phyloP scores from a whole-genome alignment of 1,140 invertebrate species.

The Aethina tumida region DNA sequence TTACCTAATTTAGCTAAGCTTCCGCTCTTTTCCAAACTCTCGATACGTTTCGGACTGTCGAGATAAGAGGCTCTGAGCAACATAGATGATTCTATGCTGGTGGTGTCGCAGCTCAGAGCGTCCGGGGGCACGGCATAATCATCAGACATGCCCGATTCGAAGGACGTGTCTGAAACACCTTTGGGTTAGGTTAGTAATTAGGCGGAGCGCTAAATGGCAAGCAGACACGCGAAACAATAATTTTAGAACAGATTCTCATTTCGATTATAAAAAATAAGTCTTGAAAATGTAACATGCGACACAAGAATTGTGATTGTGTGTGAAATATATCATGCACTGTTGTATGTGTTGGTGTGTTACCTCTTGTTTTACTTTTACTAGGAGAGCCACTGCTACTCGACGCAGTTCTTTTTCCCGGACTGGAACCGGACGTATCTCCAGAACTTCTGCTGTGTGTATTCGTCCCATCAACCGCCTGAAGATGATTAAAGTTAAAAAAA shows the following conservation, averaged over 20 bases:
- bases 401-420: conserved; percentile 64
- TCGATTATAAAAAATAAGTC: too few species aligned
- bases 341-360: conserved; percentile 34
- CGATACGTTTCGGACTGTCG: conserved; percentile 62
- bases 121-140: conserved; percentile 95
- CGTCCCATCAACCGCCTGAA: conserved; percentile 32
- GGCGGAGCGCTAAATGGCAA: too few species aligned
- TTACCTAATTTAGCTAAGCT: conserved; percentile 80
- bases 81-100: conserved; percentile 60
- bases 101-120: conserved; percentile 65
- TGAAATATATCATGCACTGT: too few species aligned
- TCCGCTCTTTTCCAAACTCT: conserved; percentile 81
- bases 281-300: too few species aligned
- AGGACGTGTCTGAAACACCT: conserved; percentile 67
- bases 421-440: conserved; percentile 71
- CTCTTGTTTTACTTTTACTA: conserved; percentile 64
- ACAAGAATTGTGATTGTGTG: too few species aligned
- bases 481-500: conserved; percentile 10
- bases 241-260: too few species aligned
- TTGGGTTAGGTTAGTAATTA: conserved; percentile 24
- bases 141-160: conserved; percentile 87
- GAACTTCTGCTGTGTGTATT: conserved; percentile 73
- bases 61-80: conserved; percentile 51
- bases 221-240: too few species aligned
- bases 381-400: conserved; percentile 67